A percentile compares a stretch with the other conserved stretches of the same genome.
Evolutionary conservation across 1,140 invertebrate species (phyloP).

Genomic region (Acromyrmex charruanus): DNA sequence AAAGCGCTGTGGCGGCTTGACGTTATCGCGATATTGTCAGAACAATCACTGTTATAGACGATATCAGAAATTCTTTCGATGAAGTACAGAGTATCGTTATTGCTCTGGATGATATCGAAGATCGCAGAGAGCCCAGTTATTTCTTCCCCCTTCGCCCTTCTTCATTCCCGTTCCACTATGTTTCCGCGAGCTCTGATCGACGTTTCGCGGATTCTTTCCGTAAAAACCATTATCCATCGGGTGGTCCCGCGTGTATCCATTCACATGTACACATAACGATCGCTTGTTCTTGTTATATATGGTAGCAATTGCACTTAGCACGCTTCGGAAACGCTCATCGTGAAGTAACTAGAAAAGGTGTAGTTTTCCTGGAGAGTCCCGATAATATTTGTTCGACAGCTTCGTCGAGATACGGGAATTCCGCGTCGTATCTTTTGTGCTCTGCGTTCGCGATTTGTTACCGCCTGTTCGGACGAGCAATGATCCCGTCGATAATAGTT

Average conservation of each 20-base stretch:
- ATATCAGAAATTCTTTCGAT: slow-evolving; percentile 59
- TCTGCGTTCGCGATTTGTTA: slow-evolving; percentile 21
- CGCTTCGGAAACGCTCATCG: not conserved
- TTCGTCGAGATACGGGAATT: not conserved
- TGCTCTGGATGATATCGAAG: slow-evolving; percentile 23
- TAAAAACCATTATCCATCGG: slow-evolving; percentile 27
- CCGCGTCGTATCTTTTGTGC: slow-evolving; percentile 10
- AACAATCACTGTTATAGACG: slow-evolving; percentile 43
- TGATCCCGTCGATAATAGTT: not conserved
- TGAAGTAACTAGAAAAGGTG: not conserved
- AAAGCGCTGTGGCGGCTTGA: not conserved
- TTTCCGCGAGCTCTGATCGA: slow-evolving; percentile 33
- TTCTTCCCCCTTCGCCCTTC: not conserved
- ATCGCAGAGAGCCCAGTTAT: not conserved
- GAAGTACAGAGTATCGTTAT: slow-evolving; percentile 55
- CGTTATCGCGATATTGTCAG: slow-evolving; percentile 28
- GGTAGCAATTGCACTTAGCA: slow-evolving; percentile 38
- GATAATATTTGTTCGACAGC: slow-evolving; percentile 50
- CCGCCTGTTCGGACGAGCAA: not conserved
- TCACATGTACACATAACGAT: slow-evolving; percentile 44
- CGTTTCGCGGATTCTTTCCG: slow-evolving; percentile 51
- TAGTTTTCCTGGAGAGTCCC: not conserved
- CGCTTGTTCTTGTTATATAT: slow-evolving; percentile 55
- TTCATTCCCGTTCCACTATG: not conserved
- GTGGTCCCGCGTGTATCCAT: not conserved